phyloP scores from a whole-genome alignment of 2,797 vertebrate species.

The Borostomias antarcticus region DNA sequence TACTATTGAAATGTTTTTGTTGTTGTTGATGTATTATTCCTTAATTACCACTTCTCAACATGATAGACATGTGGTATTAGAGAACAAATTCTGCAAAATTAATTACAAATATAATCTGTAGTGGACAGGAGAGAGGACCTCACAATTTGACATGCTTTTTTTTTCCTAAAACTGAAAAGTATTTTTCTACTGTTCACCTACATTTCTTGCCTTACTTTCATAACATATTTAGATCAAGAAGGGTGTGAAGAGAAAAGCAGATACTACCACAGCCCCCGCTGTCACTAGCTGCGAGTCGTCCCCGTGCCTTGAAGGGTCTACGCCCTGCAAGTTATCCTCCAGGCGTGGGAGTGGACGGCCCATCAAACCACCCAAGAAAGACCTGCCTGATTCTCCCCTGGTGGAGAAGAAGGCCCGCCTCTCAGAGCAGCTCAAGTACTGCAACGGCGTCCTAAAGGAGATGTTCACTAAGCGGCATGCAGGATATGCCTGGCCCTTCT shows the following conservation, averaged over 20 bases:
- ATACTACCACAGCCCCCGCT: conserved; percentile 72
- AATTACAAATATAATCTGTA: too few relatives aligned
- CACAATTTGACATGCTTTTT: background rate
- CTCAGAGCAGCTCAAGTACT: conserved; percentile 79
- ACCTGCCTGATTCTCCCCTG: conserved; percentile 71
- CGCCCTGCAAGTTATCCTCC: conserved; percentile 51
- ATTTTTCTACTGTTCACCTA: background rate
- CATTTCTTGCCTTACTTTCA: too few relatives aligned
- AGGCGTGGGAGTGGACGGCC: conserved; percentile 68
- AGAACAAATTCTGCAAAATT: too few relatives aligned
- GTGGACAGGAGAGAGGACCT: too few relatives aligned
- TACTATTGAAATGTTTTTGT: too few relatives aligned
- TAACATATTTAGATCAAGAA: conserved; percentile 74
- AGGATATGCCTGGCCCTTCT: conserved; percentile 88
- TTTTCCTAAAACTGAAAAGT: background rate
- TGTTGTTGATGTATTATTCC: too few relatives aligned
- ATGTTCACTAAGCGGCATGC: conserved; percentile 89
- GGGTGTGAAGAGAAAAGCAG: conserved; percentile 86
- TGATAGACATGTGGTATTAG: too few relatives aligned
- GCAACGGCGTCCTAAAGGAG: conserved; percentile 86
- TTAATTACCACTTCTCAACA: too few relatives aligned
- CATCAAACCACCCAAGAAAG: conserved; percentile 75
- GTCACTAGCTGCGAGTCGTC: conserved; percentile 62
- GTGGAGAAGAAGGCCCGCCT: conserved; percentile 63
- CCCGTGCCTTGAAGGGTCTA: conserved; percentile 47